Conservation (phyloP, 2,797 vertebrate species). For the Lagorchestes hirsutus region DNA sequence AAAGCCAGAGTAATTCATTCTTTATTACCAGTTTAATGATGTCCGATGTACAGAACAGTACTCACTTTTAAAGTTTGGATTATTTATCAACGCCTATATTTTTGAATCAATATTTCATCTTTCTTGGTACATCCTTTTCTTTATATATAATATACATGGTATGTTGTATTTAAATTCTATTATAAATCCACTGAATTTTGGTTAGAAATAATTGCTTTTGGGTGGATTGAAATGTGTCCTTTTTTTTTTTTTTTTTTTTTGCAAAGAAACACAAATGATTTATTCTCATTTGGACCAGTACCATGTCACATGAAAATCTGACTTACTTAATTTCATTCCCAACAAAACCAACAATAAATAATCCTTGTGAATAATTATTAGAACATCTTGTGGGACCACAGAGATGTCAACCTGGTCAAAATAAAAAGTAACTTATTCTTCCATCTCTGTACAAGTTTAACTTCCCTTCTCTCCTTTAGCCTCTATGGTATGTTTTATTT, state of each 20-base stretch:
- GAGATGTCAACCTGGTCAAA: slow-evolving; percentile 24
- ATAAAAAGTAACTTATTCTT: slow-evolving; percentile 30
- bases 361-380: background rate
- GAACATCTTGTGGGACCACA: slow-evolving; percentile 14
- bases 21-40: slow-evolving; percentile 88
- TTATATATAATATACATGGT: slow-evolving; percentile 46
- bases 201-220: background rate
- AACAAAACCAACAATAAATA: slow-evolving; percentile 27
- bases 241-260: slow-evolving; percentile 8
- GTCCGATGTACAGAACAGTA: slow-evolving; percentile 79
- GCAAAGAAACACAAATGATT: background rate
- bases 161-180: slow-evolving; percentile 48
- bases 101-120: slow-evolving; percentile 78
- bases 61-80: slow-evolving; percentile 83
- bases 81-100: slow-evolving; percentile 78
- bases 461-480: background rate
- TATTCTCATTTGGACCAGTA: slow-evolving; percentile 25
- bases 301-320: slow-evolving; percentile 32
- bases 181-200: background rate
- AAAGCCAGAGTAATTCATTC: slow-evolving; percentile 87
- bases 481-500: background rate
- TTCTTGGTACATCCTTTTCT: slow-evolving; percentile 61
- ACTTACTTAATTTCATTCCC: slow-evolving; percentile 25
- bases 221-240: slow-evolving; percentile 19
- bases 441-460: slow-evolving; percentile 34